Base-by-base conservation (phyloP, 1,140 invertebrate species). In the Drosophila neocordata region DNA sequence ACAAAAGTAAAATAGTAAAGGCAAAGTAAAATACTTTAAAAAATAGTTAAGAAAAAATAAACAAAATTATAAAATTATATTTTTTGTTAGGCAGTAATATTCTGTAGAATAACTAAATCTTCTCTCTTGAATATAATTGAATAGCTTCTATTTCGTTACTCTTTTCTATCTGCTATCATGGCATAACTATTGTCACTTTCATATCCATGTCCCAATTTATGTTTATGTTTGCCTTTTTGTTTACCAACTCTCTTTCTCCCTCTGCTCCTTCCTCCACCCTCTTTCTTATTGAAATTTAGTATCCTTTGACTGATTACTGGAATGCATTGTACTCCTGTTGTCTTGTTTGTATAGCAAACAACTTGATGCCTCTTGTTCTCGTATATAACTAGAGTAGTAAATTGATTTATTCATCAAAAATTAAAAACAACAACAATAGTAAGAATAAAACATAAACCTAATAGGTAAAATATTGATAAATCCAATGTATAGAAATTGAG, bases 391-490 rank as follows among this genome's bases (percentile, higher is more conserved):
- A 48, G 15, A 48, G 15, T 15, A 48, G 18, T n/a, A 48, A 48
- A 48, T 48, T 48, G 41, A 48, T 48, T 48, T 48, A 48, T 8
- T 48, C 41, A 48, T 48, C 41, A 48, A 18, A 48, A 48, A 48
- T 48, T 15, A 20, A 8, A 48, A 20, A 48, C 2, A 48, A 48
- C 8, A 48, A 20, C 41, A 48, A 35, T 2, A 20, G 8, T 11
- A 20, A 48, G 20, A 48, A 20, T 15, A 20, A 9, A 11, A 6
- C 8, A 11, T 20, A 48, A 48, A 20, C 18, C 2, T 15, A 1
- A 15, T 44, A 15, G 8, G 15, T 8, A 20, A 18, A 48, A 4
- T 48, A 8, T 20, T 11, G 27, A 31, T 6, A 31, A 31, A 6
- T 1, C 27, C 2, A 31, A 31, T 4, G 5, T 31, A 6, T 31